Base-by-base conservation (phyloP, 2,797 vertebrate genomes). In the Alcedo quadribrachys region DNA sequence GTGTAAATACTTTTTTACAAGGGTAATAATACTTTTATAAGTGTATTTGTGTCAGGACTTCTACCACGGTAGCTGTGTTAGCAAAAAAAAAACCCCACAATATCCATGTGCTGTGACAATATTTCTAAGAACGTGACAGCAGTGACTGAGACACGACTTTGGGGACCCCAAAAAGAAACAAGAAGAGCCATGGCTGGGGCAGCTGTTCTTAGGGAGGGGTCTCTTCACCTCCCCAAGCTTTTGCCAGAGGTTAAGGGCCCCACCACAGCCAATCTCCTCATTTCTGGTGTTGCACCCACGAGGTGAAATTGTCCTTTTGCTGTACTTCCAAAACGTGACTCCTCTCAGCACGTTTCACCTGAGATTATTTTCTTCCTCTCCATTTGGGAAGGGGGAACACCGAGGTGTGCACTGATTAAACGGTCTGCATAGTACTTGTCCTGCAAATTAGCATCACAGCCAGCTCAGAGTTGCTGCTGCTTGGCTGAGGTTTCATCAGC, bases 201-300 rank as follows among this genome's bases (percentile, higher is more conserved):
- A 81, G 6, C 5, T 45, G 8, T 57, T 71, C 35, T 53, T 2
- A 33, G 2, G 5, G 8, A 4, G 2, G 2, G 1, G 4, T 17
- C 24, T 35, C 53, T 83, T 85, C 0, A 0, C n/a, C 40, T 65
- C 10, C 55, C 3, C 6, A 45, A 19, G 10, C 20, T 53, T 14
- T 15, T n/a, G 15, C 25, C 27, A 30, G 32, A 82, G 12, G 33
- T 50, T 43, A 55, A 63, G 24, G 28, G 7, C 40, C 27, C 35
- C 1, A 0, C 55, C 21, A 17, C n/a, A n/a, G 25, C 21, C 5
- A 0, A 25, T 55, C 63, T 86, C 40, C 70, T 60, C 5, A 53
- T 73, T 73, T 76, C 32, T 80, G 9, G 9, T 42, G 19, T 21
- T 80, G 33, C 32, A 61, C 4, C 14, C 8, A 8, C 1, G 8